Conservation (phyloP, 2,888 invertebrate genomes). For the Chrysolina americana region DNA sequence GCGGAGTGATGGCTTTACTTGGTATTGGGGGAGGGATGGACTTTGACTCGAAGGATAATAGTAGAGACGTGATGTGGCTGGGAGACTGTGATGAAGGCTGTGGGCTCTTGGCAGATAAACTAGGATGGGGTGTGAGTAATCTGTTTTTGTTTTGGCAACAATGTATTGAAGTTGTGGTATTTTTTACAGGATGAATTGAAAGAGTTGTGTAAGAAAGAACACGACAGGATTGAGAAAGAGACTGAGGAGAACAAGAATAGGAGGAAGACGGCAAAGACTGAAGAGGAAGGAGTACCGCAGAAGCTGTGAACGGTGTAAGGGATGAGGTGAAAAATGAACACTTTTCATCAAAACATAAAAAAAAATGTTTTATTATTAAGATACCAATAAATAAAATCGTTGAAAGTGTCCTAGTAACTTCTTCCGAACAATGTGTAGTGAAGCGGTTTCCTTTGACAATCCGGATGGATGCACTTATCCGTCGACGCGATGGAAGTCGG, state of each 20-base stretch:
- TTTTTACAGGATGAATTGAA: constrained; percentile 53
- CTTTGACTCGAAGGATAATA: constrained; percentile 76
- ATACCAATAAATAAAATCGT: constrained; percentile 23
- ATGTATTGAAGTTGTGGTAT: background rate
- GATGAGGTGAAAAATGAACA: background rate
- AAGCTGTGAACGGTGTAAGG: constrained; percentile 1
- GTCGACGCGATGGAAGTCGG: constrained; percentile 75
- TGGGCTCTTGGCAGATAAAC: constrained; percentile 78
- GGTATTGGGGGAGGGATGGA: constrained; percentile 76
- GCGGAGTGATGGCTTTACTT: constrained; percentile 64
- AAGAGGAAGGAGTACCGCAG: background rate
- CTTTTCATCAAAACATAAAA: constrained; percentile 33
- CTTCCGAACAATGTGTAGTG: constrained; percentile 95
- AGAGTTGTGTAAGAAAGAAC: constrained; percentile 51
- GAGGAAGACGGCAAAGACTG: background rate
- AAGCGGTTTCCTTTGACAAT: constrained; percentile 84
- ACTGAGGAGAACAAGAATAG: constrained; percentile 22
- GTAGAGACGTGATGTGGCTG: constrained; percentile 84
- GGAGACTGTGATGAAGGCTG: constrained; percentile 90
- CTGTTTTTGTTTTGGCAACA: background rate
- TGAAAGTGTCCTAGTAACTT: constrained; percentile 82
- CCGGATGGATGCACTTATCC: constrained; percentile 90
- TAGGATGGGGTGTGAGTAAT: constrained; percentile 83
- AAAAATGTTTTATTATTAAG: constrained; percentile 14
- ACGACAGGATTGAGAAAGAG: constrained; percentile 51